Base-by-base conservation (phyloP, 2,113 vertebrate genomes). In the Nestor notabilis region DNA sequence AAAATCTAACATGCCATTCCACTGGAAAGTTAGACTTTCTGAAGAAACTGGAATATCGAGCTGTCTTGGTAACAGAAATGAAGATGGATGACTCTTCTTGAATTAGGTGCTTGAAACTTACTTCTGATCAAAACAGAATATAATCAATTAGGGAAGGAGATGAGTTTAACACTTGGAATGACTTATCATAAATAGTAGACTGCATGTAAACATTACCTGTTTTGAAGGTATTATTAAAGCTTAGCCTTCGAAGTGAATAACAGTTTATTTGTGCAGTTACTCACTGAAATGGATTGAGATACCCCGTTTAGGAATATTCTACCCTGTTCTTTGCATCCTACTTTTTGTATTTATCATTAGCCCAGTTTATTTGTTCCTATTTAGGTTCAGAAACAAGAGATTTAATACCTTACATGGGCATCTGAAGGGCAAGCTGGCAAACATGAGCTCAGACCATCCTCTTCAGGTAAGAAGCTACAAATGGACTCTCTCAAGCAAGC, bases 31-130 rank as follows among this genome's bases (percentile, higher is more conserved):
- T 17, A 81, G 83, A 70, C 35, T 83, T 93, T 37, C 77, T 82
- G 78, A 76, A 94, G 81, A 64, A 89, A 46, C 85, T 76, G 68
- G 91, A 94, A 76, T 92, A 93, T 90, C 2, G 4, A 95, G 88
- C 84, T 94, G 87, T 76, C 90, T 96, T 60, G 69, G 66, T 70
- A 69, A 84, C 80, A 93, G 90, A 95, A 94, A 90, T 66, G 69
- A 95, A 96, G 95, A 96, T 53, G 84, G 91, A 95, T 89, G 74
- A 41, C 78, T 83, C 64, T 69, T 92, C 83, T 65, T 61, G 88
- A 93, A 76, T 81, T 47, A 88, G 86, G 77, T 76, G 60, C 80
- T 87, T 83, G 90, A 93, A 94, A 84, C 21, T 31, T 41, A 68
- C 55, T 91, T 91, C 60, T 95, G 78, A 37, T 76, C 68, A 64